phyloP scores from a whole-genome alignment of 1,140 invertebrate genomes.

The Melipona quadrifasciata region DNA sequence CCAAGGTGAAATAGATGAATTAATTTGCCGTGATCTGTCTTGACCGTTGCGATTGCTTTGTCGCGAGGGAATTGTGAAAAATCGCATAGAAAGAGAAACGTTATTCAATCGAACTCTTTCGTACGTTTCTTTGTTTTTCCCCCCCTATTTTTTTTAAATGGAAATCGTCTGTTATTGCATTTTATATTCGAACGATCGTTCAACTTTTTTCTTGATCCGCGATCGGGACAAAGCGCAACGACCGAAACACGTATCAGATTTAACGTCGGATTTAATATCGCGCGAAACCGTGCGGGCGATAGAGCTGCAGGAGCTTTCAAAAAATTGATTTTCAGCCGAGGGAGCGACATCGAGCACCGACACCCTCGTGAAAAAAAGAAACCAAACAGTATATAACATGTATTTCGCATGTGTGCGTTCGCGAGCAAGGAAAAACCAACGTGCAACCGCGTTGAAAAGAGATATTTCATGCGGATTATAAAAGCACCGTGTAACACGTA shows the following conservation, averaged over 20 bases:
- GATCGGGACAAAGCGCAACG: background rate
- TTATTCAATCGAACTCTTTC: too few species aligned
- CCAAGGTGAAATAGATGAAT: too few species aligned
- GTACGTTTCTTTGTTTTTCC: background rate
- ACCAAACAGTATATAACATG: background rate
- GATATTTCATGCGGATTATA: background rate
- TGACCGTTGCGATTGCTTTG: too few species aligned
- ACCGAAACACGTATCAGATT: conserved; percentile 7
- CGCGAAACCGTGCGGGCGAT: background rate
- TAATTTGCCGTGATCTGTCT: too few species aligned
- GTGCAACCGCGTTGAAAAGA: background rate
- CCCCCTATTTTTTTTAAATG: background rate
- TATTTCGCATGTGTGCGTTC: background rate
- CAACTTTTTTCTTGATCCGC: background rate
- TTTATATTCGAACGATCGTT: background rate
- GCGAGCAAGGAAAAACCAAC: background rate
- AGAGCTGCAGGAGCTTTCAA: too few species aligned
- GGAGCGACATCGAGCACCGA: background rate
- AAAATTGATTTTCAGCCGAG: background rate
- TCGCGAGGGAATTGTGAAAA: too few species aligned
- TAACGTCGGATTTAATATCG: conserved; percentile 4
- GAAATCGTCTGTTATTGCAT: background rate
- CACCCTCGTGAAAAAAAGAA: too few species aligned
- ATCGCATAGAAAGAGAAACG: background rate
- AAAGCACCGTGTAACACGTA: background rate